Evolutionary conservation across 2,797 vertebrate species (phyloP).

Genomic region (Pristis pectinata): DNA sequence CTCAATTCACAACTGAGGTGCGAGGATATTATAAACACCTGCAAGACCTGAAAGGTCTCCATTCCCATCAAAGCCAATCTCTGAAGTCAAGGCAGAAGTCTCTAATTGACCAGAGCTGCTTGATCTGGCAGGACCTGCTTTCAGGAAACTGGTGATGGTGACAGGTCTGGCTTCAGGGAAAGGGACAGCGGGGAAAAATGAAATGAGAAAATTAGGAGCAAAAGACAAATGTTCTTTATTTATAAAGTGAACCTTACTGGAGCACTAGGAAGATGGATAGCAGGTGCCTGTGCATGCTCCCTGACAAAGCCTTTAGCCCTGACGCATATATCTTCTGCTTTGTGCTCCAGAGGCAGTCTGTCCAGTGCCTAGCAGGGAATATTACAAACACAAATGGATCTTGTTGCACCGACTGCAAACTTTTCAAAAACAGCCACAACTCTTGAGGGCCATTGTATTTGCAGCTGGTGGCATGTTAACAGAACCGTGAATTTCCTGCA

Average conservation of each 20-base stretch:
- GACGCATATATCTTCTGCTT: neutral
- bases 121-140: neutral
- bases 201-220: neutral
- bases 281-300: neutral
- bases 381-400: neutral
- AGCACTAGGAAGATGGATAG: neutral
- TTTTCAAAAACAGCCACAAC: neutral
- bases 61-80: neutral
- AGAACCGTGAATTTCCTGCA: too few relatives aligned
- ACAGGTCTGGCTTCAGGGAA: neutral
- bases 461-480: too few relatives aligned
- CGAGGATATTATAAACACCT: too few relatives aligned
- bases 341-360: neutral
- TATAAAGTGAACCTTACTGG: constrained; percentile 5
- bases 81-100: neutral
- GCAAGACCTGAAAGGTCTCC: too few relatives aligned
- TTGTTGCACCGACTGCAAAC: neutral
- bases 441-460: neutral
- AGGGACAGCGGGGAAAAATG: neutral
- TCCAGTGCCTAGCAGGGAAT: neutral
- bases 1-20: too few relatives aligned
- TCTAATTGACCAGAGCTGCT: neutral
- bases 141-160: too few relatives aligned
- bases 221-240: neutral
- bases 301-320: neutral